Conservation (phyloP, 2,888 invertebrate species). For the Papilio protenor region DNA sequence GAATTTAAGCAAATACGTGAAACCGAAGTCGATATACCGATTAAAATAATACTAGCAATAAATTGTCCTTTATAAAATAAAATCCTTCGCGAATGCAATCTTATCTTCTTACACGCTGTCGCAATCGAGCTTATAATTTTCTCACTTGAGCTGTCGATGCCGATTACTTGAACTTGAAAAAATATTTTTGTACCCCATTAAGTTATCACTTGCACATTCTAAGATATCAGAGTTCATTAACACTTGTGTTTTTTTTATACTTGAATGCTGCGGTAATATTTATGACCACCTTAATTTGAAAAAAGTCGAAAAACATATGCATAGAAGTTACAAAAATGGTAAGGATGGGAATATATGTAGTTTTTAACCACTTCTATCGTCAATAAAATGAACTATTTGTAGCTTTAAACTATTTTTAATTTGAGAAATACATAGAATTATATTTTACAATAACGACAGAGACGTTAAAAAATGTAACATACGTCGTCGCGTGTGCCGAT, state of each 20-base stretch:
- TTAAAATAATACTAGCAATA: constrained; percentile 20
- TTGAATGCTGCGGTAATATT: neutral
- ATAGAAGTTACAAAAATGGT: neutral
- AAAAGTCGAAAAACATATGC: neutral
- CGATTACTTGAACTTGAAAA: constrained; percentile 22
- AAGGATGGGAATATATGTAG: neutral
- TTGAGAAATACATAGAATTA: neutral
- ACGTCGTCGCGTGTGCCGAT: constrained; percentile 22
- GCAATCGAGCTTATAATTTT: constrained; percentile 29
- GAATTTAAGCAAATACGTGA: neutral
- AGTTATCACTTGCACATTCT: neutral
- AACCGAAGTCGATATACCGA: neutral
- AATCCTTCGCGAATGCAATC: neutral
- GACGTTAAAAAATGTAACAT: too few species aligned
- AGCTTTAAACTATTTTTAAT: neutral
- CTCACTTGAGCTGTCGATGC: constrained; percentile 11
- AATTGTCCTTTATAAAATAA: constrained; percentile 22
- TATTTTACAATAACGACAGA: neutral
- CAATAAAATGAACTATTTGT: neutral
- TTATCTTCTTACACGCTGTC: constrained; percentile 23
- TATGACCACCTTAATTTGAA: too few species aligned
- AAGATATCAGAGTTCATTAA: neutral
- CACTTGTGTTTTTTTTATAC: neutral
- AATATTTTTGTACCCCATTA: neutral
- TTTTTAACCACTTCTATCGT: neutral